Percentiles rank a stretch among this genome's conserved stretches.
phyloP scores from a whole-genome alignment of 2,888 invertebrate genomes.

The Ganaspis brasiliensis region DNA sequence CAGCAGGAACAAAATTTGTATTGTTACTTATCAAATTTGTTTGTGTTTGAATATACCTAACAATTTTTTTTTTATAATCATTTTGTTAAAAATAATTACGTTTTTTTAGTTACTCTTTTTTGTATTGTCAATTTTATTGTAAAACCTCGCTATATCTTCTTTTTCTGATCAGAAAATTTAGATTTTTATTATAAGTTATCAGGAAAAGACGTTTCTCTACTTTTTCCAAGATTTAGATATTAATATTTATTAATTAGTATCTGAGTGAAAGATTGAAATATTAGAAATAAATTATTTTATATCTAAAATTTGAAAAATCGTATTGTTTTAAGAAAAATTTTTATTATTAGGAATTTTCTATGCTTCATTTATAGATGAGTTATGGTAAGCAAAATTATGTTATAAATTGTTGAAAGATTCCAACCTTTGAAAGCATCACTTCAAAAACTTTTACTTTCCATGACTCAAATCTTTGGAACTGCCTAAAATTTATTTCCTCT shows the following conservation, averaged over 20 bases:
- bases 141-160: too few species aligned
- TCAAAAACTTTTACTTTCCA: slow-evolving; percentile 9
- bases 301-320: neutral
- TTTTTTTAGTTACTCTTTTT: too few species aligned
- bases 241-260: neutral
- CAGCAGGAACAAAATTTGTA: too few species aligned
- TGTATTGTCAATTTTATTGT: too few species aligned
- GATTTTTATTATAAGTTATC: too few species aligned
- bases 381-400: too few species aligned
- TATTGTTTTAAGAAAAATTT: neutral
- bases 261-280: neutral
- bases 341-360: neutral
- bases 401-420: neutral
- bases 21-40: too few species aligned
- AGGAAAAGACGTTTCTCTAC: neutral
- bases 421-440: neutral
- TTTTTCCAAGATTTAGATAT: neutral
- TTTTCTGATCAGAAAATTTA: too few species aligned
- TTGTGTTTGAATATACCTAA: too few species aligned
- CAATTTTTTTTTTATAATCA: too few species aligned
- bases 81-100: too few species aligned
- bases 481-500: slow-evolving; percentile 1
- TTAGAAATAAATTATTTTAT: slow-evolving; percentile 13
- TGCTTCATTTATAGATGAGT: too few species aligned
- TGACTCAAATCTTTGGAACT: slow-evolving; percentile 18